These are phyloP conservation scores for Drosophila sucinea DNA, from an alignment of 1,140 invertebrate genomes.

Conservation along the genomic window DNA sequence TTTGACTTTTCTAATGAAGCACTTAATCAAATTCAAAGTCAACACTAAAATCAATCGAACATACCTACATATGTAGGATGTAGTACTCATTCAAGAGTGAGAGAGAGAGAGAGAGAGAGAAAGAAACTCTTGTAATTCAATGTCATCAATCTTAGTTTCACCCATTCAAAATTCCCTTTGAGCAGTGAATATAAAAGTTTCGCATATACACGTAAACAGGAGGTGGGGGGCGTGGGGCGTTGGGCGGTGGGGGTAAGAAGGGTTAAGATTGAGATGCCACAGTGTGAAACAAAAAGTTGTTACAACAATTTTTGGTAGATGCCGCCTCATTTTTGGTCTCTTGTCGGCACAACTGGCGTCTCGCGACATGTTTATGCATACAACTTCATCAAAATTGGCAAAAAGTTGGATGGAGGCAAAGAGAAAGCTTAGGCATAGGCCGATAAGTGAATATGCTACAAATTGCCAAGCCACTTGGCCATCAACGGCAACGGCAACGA, in stretches of 20 bases:
- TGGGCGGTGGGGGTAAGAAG: not conserved
- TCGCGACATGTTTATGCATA: slow-evolving; percentile 79
- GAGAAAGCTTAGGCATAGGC: slow-evolving; percentile 24
- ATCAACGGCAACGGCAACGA: slow-evolving; percentile 18
- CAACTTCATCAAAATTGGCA: slow-evolving; percentile 79
- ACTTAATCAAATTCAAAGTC: slow-evolving; percentile 43
- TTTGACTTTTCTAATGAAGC: slow-evolving; percentile 9
- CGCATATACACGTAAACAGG: slow-evolving; percentile 23
- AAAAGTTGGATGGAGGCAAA: slow-evolving; percentile 2
- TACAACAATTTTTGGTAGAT: slow-evolving; percentile 45
- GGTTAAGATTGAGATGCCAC: slow-evolving; percentile 19
- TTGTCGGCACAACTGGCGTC: slow-evolving; percentile 77
- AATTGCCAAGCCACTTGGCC: slow-evolving; percentile 64
- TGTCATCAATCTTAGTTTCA: slow-evolving; percentile 63
- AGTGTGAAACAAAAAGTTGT: slow-evolving; percentile 44
- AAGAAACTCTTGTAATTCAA: slow-evolving; percentile 33
- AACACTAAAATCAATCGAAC: slow-evolving; percentile 6
- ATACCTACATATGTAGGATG: not conserved
- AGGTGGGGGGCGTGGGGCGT: not conserved
- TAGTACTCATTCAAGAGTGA: slow-evolving; percentile 10
- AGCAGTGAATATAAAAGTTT: slow-evolving; percentile 28
- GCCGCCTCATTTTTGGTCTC: slow-evolving; percentile 69
- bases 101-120: slow-evolving; percentile 17
- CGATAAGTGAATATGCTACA: slow-evolving; percentile 77
- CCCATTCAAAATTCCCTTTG: slow-evolving; percentile 21